Evolutionary conservation across 2,113 vertebrate genomes (phyloP).

Genomic region (Chloropsis cyanopogon): DNA sequence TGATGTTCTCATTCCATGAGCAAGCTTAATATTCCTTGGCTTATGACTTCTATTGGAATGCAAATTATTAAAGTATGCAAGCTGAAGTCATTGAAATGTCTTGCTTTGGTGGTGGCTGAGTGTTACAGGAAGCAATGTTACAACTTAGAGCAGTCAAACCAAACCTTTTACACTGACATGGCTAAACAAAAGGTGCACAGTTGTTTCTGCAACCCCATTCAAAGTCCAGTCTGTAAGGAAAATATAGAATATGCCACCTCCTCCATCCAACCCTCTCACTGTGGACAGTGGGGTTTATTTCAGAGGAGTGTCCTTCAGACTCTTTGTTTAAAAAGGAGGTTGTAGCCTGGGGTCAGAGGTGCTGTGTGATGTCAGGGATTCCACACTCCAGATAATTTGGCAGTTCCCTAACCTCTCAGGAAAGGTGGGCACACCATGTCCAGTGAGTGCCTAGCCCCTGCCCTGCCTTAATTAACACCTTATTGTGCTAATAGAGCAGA

Average conservation of each 20-base stretch:
- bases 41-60: not conserved
- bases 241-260: not conserved
- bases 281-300: not conserved
- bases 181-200: not conserved
- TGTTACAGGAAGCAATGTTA: not conserved
- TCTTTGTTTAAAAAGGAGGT: not conserved
- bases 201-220: not conserved
- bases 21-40: not conserved
- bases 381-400: not conserved
- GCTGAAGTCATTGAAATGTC: not conserved
- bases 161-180: not conserved
- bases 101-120: not conserved
- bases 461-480: constrained; percentile 1
- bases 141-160: not conserved
- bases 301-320: not conserved
- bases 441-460: not conserved
- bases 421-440: not conserved
- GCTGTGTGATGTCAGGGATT: not conserved
- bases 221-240: not conserved
- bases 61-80: not conserved
- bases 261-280: not conserved
- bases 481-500: not conserved
- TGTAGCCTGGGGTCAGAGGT: not conserved
- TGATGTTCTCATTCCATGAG: not conserved
- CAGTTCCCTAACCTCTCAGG: not conserved